Evolutionary conservation across 1,140 invertebrate genomes (phyloP).

Genomic region (Heliconius eleuchia): DNA sequence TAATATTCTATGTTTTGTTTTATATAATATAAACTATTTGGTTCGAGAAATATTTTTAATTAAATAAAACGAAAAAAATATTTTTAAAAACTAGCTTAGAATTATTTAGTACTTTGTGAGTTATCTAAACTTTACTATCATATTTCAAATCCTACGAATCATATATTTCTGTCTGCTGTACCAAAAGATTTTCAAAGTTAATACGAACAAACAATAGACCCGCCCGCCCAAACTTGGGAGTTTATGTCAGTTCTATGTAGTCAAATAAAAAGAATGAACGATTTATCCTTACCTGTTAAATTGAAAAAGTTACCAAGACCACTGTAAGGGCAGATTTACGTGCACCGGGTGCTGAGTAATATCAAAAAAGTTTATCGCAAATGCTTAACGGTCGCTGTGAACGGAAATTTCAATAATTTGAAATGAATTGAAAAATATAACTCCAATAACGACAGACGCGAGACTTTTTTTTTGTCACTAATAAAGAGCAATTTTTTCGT

Average conservation of each 20-base stretch:
- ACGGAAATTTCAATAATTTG: slow-evolving; percentile 66
- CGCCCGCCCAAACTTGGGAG: slow-evolving; percentile 61
- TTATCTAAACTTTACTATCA: background rate
- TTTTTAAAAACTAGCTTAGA: background rate
- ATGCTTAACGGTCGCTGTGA: slow-evolving; percentile 54
- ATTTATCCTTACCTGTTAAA: slow-evolving; percentile 81
- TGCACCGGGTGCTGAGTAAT: slow-evolving; percentile 75
- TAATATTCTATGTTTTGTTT: background rate
- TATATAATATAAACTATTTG: background rate
- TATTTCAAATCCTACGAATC: background rate
- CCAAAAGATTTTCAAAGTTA: slow-evolving; percentile 62
- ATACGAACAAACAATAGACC: slow-evolving; percentile 62
- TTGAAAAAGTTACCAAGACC: slow-evolving; percentile 78
- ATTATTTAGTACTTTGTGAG: background rate
- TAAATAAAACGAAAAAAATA: background rate
- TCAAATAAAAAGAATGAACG: slow-evolving; percentile 80
- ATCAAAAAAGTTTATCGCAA: slow-evolving; percentile 78
- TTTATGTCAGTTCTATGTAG: slow-evolving; percentile 76
- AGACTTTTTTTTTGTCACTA: slow-evolving; percentile 32
- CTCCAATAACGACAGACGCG: slow-evolving; percentile 42
- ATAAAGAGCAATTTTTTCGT: slow-evolving; percentile 34
- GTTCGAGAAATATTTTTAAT: background rate
- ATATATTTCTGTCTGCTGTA: slow-evolving; percentile 26
- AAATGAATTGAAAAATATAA: slow-evolving; percentile 56
- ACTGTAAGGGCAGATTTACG: slow-evolving; percentile 77